These are phyloP conservation scores for Daphoenositta chrysoptera DNA, from an alignment of 2,113 vertebrate species.

Conservation along the genomic window DNA sequence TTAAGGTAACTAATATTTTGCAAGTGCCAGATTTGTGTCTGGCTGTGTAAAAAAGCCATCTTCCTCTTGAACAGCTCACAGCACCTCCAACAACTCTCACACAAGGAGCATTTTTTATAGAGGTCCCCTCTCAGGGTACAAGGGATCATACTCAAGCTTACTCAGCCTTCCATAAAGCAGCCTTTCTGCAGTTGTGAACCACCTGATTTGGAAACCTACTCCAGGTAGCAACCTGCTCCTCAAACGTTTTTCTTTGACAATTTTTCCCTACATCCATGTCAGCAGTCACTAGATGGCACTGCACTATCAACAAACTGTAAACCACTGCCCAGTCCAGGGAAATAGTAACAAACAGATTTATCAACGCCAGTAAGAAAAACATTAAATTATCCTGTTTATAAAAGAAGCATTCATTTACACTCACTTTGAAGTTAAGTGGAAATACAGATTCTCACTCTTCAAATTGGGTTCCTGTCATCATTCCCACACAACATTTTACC, in stretches of 20 bases:
- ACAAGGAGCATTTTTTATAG: background rate
- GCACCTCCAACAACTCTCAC: background rate
- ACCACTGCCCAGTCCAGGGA: background rate
- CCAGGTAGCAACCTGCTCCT: rapidly evolving
- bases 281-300: conserved; percentile 56
- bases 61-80: background rate
- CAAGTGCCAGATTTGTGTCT: background rate
- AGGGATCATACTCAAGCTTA: background rate
- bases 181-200: background rate
- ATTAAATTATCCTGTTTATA: background rate
- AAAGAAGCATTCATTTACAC: background rate
- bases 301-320: background rate
- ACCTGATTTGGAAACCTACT: background rate
- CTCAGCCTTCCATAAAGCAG: background rate
- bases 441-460: conserved; percentile 27
- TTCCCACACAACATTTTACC: background rate
- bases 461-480: background rate
- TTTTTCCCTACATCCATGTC: background rate
- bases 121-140: background rate
- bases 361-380: background rate
- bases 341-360: background rate
- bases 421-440: conserved; percentile 9
- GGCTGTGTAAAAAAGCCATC: background rate
- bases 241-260: background rate
- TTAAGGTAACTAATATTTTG: background rate